Evolutionary conservation across 2,113 vertebrate genomes (phyloP).

Genomic region (Brachypodius melanocephalos): DNA sequence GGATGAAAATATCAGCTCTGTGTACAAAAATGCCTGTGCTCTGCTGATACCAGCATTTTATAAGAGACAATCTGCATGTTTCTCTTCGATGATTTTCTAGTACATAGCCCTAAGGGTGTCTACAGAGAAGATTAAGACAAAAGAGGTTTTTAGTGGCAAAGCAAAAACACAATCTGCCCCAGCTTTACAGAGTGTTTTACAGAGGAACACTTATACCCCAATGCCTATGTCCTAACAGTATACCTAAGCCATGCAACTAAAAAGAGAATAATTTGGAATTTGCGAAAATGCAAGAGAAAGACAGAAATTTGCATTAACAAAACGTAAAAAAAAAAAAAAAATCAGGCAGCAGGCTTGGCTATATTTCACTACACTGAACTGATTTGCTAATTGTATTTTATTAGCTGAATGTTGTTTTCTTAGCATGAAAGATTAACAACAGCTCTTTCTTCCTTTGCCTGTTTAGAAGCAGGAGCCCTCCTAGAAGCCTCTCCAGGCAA

Average conservation of each 20-base stretch:
- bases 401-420: slow-evolving; percentile 49
- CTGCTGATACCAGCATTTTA: background rate
- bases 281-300: background rate
- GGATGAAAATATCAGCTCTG: background rate
- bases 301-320: background rate
- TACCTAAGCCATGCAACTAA: background rate
- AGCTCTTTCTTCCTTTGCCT: background rate
- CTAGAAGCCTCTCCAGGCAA: slow-evolving; percentile 44
- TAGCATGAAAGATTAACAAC: slow-evolving; percentile 44
- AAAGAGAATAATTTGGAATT: background rate
- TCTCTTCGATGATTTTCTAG: background rate
- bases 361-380: slow-evolving; percentile 31
- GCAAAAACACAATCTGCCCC: background rate
- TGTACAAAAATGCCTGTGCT: background rate
- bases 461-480: slow-evolving; percentile 46
- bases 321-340: background rate
- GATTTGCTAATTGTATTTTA: slow-evolving; percentile 62
- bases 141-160: background rate
- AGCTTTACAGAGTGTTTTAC: background rate
- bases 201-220: background rate
- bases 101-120: background rate
- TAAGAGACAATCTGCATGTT: background rate
- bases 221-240: background rate
- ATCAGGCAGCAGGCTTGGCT: background rate
- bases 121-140: slow-evolving; percentile 4